Conservation (phyloP, 2,113 vertebrate genomes). For the Spea multiplicata region DNA sequence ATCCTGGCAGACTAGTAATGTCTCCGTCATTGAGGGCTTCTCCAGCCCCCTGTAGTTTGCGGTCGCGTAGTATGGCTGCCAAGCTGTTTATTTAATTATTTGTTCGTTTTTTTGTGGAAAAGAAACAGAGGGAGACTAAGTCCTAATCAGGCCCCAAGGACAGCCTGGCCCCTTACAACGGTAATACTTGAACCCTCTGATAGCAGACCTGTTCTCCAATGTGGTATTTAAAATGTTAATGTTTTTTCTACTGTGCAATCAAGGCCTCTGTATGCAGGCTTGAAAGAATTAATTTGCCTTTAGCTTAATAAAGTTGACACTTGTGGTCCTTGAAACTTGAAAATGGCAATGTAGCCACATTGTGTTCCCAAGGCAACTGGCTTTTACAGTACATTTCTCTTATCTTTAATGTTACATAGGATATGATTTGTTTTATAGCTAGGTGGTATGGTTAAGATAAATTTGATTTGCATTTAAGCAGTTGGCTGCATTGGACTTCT, state of each 20-base stretch:
- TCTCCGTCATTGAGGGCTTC: no score
- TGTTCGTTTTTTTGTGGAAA: no score
- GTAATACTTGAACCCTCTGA: no score
- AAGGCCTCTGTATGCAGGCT: not conserved
- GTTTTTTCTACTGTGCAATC: not conserved
- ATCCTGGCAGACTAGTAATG: no score
- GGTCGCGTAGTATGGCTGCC: no score
- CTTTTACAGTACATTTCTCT: slow-evolving; percentile 18
- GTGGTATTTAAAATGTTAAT: not conserved
- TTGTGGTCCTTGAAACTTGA: slow-evolving; percentile 5
- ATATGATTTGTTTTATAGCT: slow-evolving; percentile 2
- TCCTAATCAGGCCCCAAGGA: no score
- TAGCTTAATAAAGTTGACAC: slow-evolving; percentile 1
- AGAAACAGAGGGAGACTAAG: no score
- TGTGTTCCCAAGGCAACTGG: slow-evolving; percentile 26
- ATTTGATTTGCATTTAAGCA: not conserved
- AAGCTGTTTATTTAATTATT: no score
- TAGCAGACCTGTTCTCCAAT: no score
- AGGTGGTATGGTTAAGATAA: not conserved
- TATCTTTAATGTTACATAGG: slow-evolving; percentile 13
- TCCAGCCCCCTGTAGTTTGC: no score
- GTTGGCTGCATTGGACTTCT: no score
- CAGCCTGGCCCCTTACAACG: no score
- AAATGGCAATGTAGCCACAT: slow-evolving; percentile 14
- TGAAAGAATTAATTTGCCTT: not conserved